phyloP scores from a whole-genome alignment of 2,113 vertebrate species.

The Chroicocephalus ridibundus region DNA sequence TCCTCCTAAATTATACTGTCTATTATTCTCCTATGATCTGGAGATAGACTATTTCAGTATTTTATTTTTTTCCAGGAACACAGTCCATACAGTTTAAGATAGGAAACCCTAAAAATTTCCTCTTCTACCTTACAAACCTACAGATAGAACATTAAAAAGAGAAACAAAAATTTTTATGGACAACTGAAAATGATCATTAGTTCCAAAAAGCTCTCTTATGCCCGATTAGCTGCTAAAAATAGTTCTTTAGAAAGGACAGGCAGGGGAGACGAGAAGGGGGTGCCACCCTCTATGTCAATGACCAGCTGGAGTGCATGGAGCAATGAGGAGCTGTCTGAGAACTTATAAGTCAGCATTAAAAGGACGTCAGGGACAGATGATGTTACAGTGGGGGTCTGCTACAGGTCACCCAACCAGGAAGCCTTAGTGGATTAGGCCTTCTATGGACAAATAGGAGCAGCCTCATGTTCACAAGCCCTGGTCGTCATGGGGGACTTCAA shows the following conservation, averaged over 20 bases:
- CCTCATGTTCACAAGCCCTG: not conserved
- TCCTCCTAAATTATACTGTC: not conserved
- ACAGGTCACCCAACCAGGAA: not conserved
- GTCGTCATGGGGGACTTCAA: not conserved
- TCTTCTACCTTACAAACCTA: not conserved
- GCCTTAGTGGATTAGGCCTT: not conserved
- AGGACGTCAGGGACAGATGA: not conserved
- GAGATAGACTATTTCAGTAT: not conserved
- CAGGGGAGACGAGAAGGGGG: not conserved
- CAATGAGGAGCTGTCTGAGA: not conserved
- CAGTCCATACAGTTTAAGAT: fast-evolving
- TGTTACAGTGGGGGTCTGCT: not conserved
- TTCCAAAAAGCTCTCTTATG: not conserved
- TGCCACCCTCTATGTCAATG: not conserved
- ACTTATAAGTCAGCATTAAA: not conserved
- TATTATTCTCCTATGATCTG: not conserved
- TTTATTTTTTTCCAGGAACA: not conserved
- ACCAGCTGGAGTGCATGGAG: not conserved
- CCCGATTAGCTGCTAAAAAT: not conserved
- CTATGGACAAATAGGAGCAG: not conserved
- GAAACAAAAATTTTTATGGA: not conserved
- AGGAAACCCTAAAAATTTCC: not conserved
- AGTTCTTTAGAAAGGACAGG: not conserved
- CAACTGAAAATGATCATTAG: not conserved
- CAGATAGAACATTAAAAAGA: not conserved